Evolutionary conservation across 2,797 vertebrate genomes (phyloP).

Genomic region (Tinamus major): DNA sequence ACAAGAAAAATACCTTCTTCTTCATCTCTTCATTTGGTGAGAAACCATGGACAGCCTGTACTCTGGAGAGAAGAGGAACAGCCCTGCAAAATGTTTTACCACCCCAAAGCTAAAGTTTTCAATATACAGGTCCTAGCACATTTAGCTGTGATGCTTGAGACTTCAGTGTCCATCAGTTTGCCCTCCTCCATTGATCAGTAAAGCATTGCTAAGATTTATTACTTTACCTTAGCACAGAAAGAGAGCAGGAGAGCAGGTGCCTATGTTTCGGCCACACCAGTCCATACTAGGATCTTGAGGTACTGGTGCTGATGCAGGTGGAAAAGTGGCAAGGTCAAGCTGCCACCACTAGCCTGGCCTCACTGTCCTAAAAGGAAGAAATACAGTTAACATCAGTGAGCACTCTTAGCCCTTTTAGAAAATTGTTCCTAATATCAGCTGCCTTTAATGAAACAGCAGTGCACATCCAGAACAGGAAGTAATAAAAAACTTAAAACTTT

Average conservation of each 20-base stretch:
- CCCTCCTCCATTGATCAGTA: background rate
- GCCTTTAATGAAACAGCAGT: background rate
- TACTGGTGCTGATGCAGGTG: background rate
- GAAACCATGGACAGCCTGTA: rapidly evolving
- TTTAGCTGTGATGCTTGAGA: background rate
- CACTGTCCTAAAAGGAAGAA: background rate
- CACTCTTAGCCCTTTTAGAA: background rate
- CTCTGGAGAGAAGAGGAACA: background rate
- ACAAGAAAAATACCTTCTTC: background rate
- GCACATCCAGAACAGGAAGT: background rate
- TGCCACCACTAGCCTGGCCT: rapidly evolving
- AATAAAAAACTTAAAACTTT: background rate
- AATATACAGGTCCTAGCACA: rapidly evolving
- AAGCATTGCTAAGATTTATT: background rate
- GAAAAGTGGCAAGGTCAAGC: background rate
- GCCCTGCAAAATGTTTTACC: background rate
- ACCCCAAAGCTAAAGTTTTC: rapidly evolving
- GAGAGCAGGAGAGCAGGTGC: background rate
- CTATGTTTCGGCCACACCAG: background rate
- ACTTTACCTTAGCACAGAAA: background rate
- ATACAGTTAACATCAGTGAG: background rate
- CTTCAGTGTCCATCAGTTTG: background rate
- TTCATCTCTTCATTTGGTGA: background rate
- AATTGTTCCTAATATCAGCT: background rate
- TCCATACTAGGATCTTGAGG: background rate